Percentiles rank a stretch among this genome's conserved stretches.
These are phyloP conservation scores for Bedellia somnulentella DNA, from an alignment of 2,888 invertebrate genomes.

Conservation along the genomic window DNA sequence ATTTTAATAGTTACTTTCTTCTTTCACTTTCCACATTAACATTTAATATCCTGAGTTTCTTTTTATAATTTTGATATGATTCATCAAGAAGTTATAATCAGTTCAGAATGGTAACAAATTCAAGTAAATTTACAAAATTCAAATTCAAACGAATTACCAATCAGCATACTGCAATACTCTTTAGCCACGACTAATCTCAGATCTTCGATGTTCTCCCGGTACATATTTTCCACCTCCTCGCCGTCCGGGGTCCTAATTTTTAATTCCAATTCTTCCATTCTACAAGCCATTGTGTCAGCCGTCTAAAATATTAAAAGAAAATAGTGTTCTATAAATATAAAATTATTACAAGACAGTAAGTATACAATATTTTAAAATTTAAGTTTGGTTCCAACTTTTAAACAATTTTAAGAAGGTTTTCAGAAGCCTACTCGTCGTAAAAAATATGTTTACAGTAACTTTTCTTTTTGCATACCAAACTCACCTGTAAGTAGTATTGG, in stretches of 20 bases:
- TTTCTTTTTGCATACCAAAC: conserved; percentile 10
- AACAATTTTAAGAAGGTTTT: background rate
- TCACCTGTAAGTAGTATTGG: conserved; percentile 64
- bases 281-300: conserved; percentile 55
- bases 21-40: no score
- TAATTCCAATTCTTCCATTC: conserved; percentile 47
- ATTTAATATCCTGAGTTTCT: no score
- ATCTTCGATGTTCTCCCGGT: conserved; percentile 58
- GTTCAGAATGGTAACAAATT: no score
- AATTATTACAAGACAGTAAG: no score
- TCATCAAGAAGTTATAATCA: no score
- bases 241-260: conserved; percentile 58
- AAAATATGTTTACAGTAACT: background rate
- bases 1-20: no score
- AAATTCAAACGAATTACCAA: no score
- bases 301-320: conserved; percentile 42
- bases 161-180: conserved; percentile 62
- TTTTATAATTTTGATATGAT: no score
- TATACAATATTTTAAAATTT: no score
- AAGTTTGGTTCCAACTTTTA: no score
- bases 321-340: no score
- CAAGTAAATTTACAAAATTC: no score
- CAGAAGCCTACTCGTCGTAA: background rate
- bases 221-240: conserved; percentile 39
- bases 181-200: conserved; percentile 62